A percentile compares a stretch with the other conserved stretches of the same genome.
Conservation (phyloP, 2,797 vertebrate genomes). For the Bucorvus abyssinicus region DNA sequence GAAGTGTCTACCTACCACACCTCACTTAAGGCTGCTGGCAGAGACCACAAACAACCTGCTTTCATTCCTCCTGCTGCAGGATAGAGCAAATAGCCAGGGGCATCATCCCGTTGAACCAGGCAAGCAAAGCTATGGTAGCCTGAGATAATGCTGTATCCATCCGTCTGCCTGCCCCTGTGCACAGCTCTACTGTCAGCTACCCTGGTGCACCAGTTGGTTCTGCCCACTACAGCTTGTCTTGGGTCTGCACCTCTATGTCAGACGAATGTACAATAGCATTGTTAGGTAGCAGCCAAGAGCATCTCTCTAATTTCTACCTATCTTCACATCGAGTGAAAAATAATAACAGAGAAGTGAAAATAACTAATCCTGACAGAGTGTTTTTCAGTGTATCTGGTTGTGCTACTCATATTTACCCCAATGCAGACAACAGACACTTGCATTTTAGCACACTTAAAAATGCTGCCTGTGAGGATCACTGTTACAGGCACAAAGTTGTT, state of each 20-base stretch:
- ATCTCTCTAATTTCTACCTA: not conserved
- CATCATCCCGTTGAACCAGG: rapidly evolving
- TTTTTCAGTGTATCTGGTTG: not conserved
- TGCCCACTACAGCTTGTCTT: rapidly evolving
- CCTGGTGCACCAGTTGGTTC: no score
- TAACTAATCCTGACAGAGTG: not conserved
- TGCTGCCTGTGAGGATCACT: not conserved
- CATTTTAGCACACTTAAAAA: not conserved
- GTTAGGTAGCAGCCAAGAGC: not conserved
- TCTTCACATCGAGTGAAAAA: not conserved
- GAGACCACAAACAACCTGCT: not conserved
- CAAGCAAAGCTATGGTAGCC: not conserved
- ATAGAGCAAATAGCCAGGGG: not conserved
- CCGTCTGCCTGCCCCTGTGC: not conserved
- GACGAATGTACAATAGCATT: not conserved
- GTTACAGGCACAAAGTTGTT: not conserved
- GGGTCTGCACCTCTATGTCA: not conserved
- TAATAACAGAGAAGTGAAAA: not conserved
- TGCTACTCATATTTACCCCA: not conserved
- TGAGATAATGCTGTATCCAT: not conserved
- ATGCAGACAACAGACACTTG: not conserved
- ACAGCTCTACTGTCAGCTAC: not conserved
- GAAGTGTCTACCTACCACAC: not conserved
- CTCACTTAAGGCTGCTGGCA: not conserved
- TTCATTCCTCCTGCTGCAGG: not conserved